A percentile compares a stretch with the other conserved stretches of the same genome.
Conservation (phyloP, 1,140 invertebrate species). For the Notospermus geniculatus region DNA sequence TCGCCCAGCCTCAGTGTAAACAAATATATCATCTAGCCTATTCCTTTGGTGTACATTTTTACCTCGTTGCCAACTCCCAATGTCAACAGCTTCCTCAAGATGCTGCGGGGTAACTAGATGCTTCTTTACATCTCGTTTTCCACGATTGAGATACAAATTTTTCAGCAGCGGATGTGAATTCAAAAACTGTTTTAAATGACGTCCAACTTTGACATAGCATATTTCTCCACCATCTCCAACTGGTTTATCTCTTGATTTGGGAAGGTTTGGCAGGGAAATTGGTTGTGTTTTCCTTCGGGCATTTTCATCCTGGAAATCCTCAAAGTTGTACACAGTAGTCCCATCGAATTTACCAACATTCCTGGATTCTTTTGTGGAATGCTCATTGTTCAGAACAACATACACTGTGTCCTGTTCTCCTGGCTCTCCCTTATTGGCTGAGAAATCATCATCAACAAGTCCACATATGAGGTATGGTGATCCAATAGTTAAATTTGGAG, state of each 20-base stretch:
- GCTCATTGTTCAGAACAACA: too few species aligned
- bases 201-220: slow-evolving; percentile 28
- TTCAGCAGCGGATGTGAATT: slow-evolving; percentile 33
- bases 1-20: slow-evolving; percentile 35
- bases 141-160: slow-evolving; percentile 40
- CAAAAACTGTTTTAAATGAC: slow-evolving; percentile 28
- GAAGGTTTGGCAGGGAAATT: too few species aligned
- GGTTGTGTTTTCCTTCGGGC: too few species aligned
- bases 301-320: too few species aligned
- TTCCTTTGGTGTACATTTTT: slow-evolving; percentile 35
- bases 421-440: too few species aligned
- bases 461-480: too few species aligned
- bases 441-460: too few species aligned
- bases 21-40: slow-evolving; percentile 42
- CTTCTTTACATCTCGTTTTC: slow-evolving; percentile 39
- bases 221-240: slow-evolving; percentile 14
- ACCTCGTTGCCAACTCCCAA: slow-evolving; percentile 37
- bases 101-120: slow-evolving; percentile 28
- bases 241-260: background rate
- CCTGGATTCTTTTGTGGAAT: too few species aligned
- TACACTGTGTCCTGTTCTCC: too few species aligned
- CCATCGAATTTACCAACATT: too few species aligned
- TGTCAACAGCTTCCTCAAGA: slow-evolving; percentile 28
- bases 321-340: too few species aligned
- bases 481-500: too few species aligned